A percentile compares a stretch with the other conserved stretches of the same genome.
phyloP scores from a whole-genome alignment of 2,888 invertebrate species.

The Drosophila colorata region DNA sequence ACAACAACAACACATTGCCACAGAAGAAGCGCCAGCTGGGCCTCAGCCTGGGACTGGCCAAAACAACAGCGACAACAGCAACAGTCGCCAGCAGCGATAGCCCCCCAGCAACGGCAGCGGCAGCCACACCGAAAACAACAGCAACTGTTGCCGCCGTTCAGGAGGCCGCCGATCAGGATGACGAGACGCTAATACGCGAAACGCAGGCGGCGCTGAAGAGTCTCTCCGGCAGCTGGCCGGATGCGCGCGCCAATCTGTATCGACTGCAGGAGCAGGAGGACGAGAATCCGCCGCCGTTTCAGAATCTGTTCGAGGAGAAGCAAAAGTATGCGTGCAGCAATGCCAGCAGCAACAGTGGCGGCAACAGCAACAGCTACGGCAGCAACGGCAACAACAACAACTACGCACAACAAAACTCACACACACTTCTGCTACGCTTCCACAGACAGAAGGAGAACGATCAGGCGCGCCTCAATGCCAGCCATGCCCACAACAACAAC shows the following conservation, averaged over 20 bases:
- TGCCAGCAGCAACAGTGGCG: slow-evolving; percentile 6
- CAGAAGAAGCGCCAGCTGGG: slow-evolving; percentile 83
- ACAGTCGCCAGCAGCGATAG: slow-evolving; percentile 20
- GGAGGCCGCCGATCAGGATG: slow-evolving; percentile 87
- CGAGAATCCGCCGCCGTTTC: slow-evolving; percentile 92
- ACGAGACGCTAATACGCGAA: slow-evolving; percentile 93
- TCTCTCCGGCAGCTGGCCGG: slow-evolving; percentile 94
- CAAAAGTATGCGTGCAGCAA: slow-evolving; percentile 85
- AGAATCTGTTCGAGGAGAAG: slow-evolving; percentile 94
- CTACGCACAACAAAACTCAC: slow-evolving; percentile 27
- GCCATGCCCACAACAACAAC: slow-evolving; percentile 62
- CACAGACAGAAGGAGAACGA: slow-evolving; percentile 85
- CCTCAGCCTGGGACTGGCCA: slow-evolving; percentile 30
- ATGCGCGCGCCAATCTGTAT: slow-evolving; percentile 88
- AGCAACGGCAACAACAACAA: slow-evolving; percentile 11
- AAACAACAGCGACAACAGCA: slow-evolving; percentile 18
- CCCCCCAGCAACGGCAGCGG: slow-evolving; percentile 10
- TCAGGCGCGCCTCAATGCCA: slow-evolving; percentile 83
- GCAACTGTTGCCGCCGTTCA: slow-evolving; percentile 16
- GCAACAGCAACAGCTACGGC: slow-evolving; percentile 4
- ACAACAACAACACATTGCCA: slow-evolving; percentile 72
- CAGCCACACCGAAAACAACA: slow-evolving; percentile 11
- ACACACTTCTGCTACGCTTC: slow-evolving; percentile 86
- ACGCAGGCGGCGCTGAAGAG: slow-evolving; percentile 95
- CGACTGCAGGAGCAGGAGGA: slow-evolving; percentile 91